Percentiles rank a stretch among this genome's conserved stretches.
Evolutionary conservation across 2,888 invertebrate species (phyloP).

Genomic region (Ceramica pisi): DNA sequence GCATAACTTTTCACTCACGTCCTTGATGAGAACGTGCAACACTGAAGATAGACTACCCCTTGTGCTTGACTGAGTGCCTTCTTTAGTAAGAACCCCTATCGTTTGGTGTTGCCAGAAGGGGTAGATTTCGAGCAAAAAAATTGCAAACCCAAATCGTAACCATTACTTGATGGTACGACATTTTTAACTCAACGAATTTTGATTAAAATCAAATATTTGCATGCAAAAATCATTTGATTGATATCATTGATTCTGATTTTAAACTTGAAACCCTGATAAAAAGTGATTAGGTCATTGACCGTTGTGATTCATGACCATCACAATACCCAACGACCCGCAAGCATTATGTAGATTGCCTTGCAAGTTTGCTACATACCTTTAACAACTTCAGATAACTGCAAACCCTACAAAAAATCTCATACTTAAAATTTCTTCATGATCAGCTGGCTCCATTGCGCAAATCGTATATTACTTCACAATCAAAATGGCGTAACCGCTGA

Average conservation of each 20-base stretch:
- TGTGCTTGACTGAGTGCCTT: slow-evolving; percentile 39
- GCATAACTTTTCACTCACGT: slow-evolving; percentile 30
- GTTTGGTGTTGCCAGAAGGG: slow-evolving; percentile 7
- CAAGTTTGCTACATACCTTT: not conserved
- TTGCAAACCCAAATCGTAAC: not conserved
- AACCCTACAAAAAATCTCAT: slow-evolving; percentile 3
- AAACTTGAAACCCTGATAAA: not conserved
- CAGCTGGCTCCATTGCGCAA: slow-evolving; percentile 49
- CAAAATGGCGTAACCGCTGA: slow-evolving; percentile 55
- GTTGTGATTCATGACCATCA: not conserved
- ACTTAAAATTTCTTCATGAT: slow-evolving; percentile 13
- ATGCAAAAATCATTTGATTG: not conserved
- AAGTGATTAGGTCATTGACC: slow-evolving; percentile 7
- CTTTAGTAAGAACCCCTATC: slow-evolving; percentile 33
- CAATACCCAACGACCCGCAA: not conserved
- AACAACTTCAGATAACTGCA: not conserved
- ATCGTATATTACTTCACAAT: slow-evolving; percentile 37
- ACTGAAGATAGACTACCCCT: slow-evolving; percentile 42
- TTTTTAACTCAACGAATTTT: not conserved
- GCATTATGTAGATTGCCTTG: not conserved
- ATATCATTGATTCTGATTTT: not conserved
- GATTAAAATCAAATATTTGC: not conserved
- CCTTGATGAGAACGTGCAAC: slow-evolving; percentile 8
- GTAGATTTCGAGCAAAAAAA: not conserved
- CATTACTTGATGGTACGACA: not conserved